phyloP scores from a whole-genome alignment of 2,113 vertebrate genomes.

The Polypterus bichir region DNA sequence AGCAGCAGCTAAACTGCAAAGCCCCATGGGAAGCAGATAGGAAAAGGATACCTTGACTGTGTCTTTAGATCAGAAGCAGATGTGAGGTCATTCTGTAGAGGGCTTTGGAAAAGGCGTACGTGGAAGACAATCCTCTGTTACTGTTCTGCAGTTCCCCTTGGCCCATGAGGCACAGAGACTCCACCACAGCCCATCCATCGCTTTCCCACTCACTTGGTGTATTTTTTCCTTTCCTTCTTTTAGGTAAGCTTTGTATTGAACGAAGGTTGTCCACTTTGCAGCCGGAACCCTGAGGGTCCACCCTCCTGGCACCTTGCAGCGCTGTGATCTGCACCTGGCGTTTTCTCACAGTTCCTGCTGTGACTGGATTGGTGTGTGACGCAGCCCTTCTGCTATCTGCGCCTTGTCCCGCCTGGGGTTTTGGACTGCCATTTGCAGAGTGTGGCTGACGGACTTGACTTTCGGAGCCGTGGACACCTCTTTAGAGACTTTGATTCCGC shows the following conservation, averaged over 20 bases:
- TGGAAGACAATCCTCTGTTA: not conserved
- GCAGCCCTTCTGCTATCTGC: not conserved
- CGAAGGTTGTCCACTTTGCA: slow-evolving; percentile 73
- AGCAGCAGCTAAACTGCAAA: no score
- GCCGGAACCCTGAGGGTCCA: slow-evolving; percentile 43
- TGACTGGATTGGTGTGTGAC: not conserved
- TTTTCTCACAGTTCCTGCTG: not conserved
- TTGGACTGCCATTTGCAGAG: not conserved
- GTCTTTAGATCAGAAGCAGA: no score
- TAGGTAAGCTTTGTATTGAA: slow-evolving; percentile 87
- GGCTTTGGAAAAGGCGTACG: not conserved
- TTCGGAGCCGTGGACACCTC: not conserved
- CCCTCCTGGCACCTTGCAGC: slow-evolving; percentile 12
- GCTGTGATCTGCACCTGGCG: not conserved
- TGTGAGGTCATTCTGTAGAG: not conserved
- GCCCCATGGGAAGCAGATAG: no score
- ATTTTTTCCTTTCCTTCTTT: slow-evolving; percentile 6
- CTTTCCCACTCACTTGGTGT: not conserved
- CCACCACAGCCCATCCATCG: not conserved
- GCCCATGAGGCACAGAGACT: not conserved
- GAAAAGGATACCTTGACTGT: no score
- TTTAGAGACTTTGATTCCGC: not conserved
- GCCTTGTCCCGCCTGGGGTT: no score
- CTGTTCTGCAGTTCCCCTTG: not conserved
- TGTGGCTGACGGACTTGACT: not conserved